Conservation (phyloP, 2,888 invertebrate genomes). For the Busseola fusca region DNA sequence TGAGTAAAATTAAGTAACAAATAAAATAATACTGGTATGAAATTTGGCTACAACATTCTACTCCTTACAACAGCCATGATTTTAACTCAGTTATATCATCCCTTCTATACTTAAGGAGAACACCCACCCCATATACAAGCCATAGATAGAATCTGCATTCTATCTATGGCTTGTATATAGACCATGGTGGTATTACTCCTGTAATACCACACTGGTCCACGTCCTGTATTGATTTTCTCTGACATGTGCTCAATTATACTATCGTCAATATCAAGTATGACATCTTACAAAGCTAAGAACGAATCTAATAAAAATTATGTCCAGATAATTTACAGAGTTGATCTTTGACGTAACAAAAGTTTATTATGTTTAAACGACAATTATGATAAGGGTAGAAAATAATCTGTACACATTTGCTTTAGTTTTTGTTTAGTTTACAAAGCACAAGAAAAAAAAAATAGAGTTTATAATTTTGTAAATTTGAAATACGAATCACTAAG, state of each 20-base stretch:
- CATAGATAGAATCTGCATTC: too few relatives aligned
- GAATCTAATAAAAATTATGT: not conserved
- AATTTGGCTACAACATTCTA: not conserved
- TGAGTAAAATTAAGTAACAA: too few relatives aligned
- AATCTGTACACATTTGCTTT: not conserved
- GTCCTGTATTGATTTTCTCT: not conserved
- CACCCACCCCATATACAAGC: too few relatives aligned
- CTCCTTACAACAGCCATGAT: not conserved
- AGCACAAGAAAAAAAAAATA: not conserved
- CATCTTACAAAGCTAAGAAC: not conserved
- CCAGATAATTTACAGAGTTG: constrained; percentile 17
- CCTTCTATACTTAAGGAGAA: not conserved
- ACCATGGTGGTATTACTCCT: too few relatives aligned
- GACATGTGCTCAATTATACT: constrained; percentile 6
- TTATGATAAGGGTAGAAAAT: constrained; percentile 18
- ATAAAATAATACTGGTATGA: too few relatives aligned
- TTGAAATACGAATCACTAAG: too few relatives aligned
- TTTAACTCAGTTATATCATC: not conserved
- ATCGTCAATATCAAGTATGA: constrained; percentile 3
- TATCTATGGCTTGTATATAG: too few relatives aligned
- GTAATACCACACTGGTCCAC: too few relatives aligned
- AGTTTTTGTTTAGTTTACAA: not conserved
- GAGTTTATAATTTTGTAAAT: too few relatives aligned
- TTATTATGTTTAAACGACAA: constrained; percentile 11
- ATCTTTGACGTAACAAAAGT: constrained; percentile 25